Evolutionary conservation across 2,113 vertebrate genomes (phyloP).

Genomic region (Spea bombifrons): DNA sequence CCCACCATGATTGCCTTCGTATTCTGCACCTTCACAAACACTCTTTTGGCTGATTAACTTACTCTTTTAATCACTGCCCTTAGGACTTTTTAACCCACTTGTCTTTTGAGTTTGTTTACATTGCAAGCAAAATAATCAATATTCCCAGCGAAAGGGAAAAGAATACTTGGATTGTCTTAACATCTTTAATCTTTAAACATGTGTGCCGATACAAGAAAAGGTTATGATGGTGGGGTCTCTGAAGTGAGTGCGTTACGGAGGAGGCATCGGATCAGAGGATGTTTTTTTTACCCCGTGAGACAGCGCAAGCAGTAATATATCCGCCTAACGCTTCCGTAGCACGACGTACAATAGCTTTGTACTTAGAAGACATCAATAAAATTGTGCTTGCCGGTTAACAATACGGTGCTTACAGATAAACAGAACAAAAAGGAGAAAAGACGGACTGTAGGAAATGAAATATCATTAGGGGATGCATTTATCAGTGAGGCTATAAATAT

Average conservation of each 20-base stretch:
- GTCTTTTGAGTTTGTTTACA: constrained; percentile 34
- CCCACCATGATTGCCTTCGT: too few relatives aligned
- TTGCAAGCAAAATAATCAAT: constrained; percentile 45
- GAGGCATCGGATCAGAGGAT: constrained; percentile 28
- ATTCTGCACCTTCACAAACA: too few relatives aligned
- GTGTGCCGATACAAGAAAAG: constrained; percentile 20
- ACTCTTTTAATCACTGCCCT: constrained; percentile 18
- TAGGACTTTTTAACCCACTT: constrained; percentile 15
- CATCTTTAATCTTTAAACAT: constrained; percentile 23
- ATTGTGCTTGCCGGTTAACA: neutral
- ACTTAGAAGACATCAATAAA: neutral
- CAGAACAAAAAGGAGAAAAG: neutral
- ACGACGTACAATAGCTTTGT: neutral
- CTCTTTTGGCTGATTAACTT: constrained; percentile 8
- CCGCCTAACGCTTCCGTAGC: neutral
- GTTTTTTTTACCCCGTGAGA: neutral
- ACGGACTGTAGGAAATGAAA: too few relatives aligned
- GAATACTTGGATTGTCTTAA: constrained; percentile 39
- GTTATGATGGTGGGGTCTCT: constrained; percentile 13
- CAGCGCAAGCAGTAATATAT: neutral
- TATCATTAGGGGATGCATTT: neutral
- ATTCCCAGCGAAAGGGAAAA: constrained; percentile 49
- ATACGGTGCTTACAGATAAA: neutral
- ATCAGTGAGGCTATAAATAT: neutral
- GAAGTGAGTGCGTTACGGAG: constrained; percentile 14